Percentiles rank a stretch among this genome's conserved stretches.
These are phyloP conservation scores for Dipodomys merriami DNA, from an alignment of 2,113 vertebrate species.

Conservation along the genomic window DNA sequence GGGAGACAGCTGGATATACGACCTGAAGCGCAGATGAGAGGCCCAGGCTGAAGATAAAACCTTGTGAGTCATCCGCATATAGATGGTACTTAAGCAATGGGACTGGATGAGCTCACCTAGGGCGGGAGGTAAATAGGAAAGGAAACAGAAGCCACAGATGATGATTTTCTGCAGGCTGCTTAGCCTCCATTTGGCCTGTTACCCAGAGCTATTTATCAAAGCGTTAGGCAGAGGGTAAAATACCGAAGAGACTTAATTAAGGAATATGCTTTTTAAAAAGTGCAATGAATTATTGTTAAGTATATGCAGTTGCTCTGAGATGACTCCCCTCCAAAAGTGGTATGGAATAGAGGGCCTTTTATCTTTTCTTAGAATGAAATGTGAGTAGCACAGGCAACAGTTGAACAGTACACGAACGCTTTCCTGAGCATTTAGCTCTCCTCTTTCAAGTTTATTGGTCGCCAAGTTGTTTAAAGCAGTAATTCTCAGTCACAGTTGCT, in stretches of 20 bases:
- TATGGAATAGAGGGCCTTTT: background rate
- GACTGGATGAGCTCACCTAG: slow-evolving; percentile 48
- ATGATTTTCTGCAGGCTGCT: slow-evolving; percentile 42
- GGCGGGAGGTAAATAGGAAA: background rate
- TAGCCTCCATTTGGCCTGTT: slow-evolving; percentile 55
- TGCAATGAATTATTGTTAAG: slow-evolving; percentile 52
- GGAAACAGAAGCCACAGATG: background rate
- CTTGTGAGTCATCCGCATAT: slow-evolving; percentile 27
- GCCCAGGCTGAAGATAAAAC: slow-evolving; percentile 34
- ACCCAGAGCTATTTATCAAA: slow-evolving; percentile 67
- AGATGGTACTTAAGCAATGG: slow-evolving; percentile 38
- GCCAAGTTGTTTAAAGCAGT: slow-evolving; percentile 5
- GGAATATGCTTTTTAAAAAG: slow-evolving; percentile 27
- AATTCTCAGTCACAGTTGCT: background rate
- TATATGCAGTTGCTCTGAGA: slow-evolving; percentile 3
- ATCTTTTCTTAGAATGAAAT: slow-evolving; percentile 20
- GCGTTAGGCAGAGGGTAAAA: slow-evolving; percentile 45
- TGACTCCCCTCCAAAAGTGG: background rate
- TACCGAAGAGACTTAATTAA: slow-evolving; percentile 69
- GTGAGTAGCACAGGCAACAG: background rate
- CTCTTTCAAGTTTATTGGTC: background rate
- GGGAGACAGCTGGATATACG: slow-evolving; percentile 49
- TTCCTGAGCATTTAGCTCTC: background rate
- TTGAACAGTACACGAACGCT: background rate
- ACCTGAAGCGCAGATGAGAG: slow-evolving; percentile 49